Percentiles rank a stretch among this genome's conserved stretches.
phyloP scores from a whole-genome alignment of 1,140 invertebrate species.

The Popillia japonica region DNA sequence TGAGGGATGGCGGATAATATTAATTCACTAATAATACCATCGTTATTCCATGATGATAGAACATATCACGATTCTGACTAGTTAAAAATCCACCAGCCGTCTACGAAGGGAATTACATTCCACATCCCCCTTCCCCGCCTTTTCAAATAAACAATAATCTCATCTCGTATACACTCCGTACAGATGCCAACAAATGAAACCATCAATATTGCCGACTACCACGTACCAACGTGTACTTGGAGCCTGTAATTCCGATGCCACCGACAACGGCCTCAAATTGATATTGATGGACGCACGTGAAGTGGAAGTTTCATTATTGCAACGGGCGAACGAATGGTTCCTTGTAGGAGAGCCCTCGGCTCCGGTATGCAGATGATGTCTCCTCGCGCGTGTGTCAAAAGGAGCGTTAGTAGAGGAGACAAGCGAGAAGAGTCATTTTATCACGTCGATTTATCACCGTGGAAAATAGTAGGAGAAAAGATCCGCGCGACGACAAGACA shows the following conservation, averaged over 20 bases:
- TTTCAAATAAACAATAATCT: neutral
- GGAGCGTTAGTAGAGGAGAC: neutral
- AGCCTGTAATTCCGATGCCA: neutral
- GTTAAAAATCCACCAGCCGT: no score
- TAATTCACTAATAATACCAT: no score
- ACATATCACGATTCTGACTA: no score
- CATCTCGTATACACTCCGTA: neutral
- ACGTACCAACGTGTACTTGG: neutral
- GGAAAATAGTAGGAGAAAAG: neutral
- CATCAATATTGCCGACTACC: neutral
- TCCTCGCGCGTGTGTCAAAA: neutral
- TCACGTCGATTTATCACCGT: conserved; percentile 21
- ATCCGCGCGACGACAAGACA: neutral
- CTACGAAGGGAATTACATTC: no score
- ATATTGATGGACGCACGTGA: conserved; percentile 29
- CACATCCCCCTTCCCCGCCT: no score
- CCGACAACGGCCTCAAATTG: neutral
- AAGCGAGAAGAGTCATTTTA: conserved; percentile 18
- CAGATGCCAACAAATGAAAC: neutral
- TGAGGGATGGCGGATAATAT: no score
- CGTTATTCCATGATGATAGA: no score
- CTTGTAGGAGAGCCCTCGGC: neutral
- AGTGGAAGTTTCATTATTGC: conserved; percentile 33
- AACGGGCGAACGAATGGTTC: neutral
- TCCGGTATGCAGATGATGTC: conserved; percentile 25